Evolutionary conservation across 2,797 vertebrate genomes (phyloP).

Genomic region (Pseudotriccus pelzelni): DNA sequence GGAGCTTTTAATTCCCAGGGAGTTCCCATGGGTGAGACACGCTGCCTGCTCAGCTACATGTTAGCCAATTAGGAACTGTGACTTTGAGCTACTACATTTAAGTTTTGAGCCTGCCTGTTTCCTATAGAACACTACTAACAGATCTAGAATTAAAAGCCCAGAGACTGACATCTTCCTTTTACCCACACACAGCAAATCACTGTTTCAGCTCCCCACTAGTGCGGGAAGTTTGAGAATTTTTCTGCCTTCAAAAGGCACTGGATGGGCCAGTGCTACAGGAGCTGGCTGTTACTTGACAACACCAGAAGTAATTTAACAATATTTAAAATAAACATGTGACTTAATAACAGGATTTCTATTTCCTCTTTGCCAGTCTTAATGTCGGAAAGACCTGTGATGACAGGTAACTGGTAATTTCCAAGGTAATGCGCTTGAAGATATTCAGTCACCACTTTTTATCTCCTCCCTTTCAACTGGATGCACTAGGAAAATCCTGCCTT

Average conservation of each 20-base stretch:
- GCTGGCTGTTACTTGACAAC: not conserved
- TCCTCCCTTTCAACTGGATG: not conserved
- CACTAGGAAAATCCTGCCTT: not conserved
- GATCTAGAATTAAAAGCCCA: not conserved
- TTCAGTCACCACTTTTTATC: not conserved
- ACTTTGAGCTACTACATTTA: not conserved
- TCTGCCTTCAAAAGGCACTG: not conserved
- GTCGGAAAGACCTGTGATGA: constrained; percentile 3
- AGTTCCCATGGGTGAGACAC: not conserved
- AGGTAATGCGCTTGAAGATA: not conserved
- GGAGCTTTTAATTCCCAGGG: not conserved
- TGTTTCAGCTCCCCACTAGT: not conserved
- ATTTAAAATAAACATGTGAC: not conserved
- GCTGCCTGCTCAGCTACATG: not conserved
- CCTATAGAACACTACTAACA: not conserved
- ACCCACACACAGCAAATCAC: not conserved
- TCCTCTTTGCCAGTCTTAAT: not conserved
- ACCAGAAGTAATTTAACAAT: not conserved
- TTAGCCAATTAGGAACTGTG: not conserved
- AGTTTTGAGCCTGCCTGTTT: not conserved
- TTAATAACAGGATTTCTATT: not conserved
- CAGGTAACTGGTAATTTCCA: constrained; percentile 24
- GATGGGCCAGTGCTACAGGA: not conserved
- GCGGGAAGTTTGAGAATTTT: not conserved
- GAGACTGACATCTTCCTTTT: not conserved